Evolutionary conservation across 2,113 vertebrate genomes (phyloP).

Genomic region (Indri indri): DNA sequence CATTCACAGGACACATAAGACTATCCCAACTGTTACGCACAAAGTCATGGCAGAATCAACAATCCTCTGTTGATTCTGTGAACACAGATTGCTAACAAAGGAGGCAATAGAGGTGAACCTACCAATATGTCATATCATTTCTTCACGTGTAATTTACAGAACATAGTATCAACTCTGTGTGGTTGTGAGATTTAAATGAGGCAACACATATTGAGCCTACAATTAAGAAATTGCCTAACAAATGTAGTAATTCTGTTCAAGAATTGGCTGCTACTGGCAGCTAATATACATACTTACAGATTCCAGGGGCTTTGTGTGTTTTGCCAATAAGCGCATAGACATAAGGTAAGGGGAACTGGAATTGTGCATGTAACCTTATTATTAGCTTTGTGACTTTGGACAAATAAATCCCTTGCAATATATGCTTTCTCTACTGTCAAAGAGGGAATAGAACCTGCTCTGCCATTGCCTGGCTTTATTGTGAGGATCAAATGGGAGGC

Average conservation of each 20-base stretch:
- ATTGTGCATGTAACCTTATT: not conserved
- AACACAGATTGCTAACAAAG: not conserved
- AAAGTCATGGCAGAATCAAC: not conserved
- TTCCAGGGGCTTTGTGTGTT: not conserved
- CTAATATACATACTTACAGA: not conserved
- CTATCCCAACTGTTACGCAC: not conserved
- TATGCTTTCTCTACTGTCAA: not conserved
- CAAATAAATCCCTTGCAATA: not conserved
- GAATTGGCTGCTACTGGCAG: not conserved
- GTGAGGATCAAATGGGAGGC: not conserved
- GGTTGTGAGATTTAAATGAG: not conserved
- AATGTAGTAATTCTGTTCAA: not conserved
- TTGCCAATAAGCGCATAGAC: not conserved
- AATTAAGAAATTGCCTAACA: not conserved
- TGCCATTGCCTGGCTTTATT: not conserved
- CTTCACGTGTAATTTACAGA: not conserved
- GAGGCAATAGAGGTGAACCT: not conserved
- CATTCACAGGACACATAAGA: not conserved
- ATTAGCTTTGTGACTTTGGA: not conserved
- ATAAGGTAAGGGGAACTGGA: not conserved
- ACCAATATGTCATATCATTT: not conserved
- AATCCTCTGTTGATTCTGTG: not conserved
- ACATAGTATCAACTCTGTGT: not conserved
- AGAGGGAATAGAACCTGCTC: not conserved
- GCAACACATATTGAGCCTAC: not conserved